phyloP scores from a whole-genome alignment of 2,113 vertebrate species.

The Atractosteus spatula region DNA sequence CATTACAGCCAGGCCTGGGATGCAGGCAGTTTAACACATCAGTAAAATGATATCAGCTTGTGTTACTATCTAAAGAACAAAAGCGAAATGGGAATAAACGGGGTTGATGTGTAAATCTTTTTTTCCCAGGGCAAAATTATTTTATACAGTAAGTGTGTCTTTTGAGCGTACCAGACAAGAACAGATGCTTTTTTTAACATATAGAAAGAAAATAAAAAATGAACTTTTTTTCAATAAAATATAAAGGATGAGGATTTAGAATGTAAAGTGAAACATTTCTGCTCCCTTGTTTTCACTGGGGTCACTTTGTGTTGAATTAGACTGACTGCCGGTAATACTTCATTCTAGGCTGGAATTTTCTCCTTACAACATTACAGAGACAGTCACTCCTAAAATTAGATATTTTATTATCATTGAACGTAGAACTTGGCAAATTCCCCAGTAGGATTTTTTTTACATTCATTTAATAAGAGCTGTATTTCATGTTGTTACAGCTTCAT shows the following conservation, averaged over 20 bases:
- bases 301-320: neutral
- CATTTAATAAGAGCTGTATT: neutral
- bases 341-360: neutral
- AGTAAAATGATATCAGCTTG: too few species aligned
- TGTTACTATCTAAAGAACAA: too few species aligned
- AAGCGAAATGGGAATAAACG: too few species aligned
- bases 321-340: neutral
- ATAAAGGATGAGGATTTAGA: neutral
- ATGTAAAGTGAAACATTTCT: constrained; percentile 10
- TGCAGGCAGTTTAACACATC: too few species aligned
- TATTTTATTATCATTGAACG: neutral
- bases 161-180: too few species aligned
- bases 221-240: neutral
- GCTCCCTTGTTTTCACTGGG: constrained; percentile 14
- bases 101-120: too few species aligned
- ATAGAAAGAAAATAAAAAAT: too few species aligned
- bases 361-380: neutral
- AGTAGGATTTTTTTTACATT: neutral
- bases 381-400: constrained; percentile 2
- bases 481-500: constrained; percentile 11
- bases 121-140: too few species aligned
- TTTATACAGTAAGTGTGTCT: too few species aligned
- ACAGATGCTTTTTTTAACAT: too few species aligned
- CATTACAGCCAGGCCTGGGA: too few species aligned
- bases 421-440: constrained; percentile 1